These are phyloP conservation scores for Ditylenchus weischeri DNA, from an alignment of 2,888 invertebrate species.

Conservation along the genomic window DNA sequence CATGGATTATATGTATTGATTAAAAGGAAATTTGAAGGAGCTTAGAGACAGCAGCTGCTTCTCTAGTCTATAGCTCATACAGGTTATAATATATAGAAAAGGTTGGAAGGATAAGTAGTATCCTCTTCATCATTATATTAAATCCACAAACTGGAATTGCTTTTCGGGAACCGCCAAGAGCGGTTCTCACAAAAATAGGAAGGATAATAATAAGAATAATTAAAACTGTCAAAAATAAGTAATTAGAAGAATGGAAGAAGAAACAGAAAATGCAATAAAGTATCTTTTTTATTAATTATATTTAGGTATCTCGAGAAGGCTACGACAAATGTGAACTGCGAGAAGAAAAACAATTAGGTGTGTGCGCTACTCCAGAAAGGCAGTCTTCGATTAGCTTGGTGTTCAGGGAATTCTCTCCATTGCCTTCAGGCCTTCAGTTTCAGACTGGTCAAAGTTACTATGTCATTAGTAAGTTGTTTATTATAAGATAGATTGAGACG, in stretches of 20 bases:
- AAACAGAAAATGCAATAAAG: neutral
- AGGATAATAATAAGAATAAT: neutral
- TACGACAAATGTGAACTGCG: conserved; percentile 41
- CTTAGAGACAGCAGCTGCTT: too few species aligned
- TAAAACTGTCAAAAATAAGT: neutral
- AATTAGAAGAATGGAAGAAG: neutral
- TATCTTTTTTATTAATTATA: neutral
- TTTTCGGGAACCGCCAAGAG: too few species aligned
- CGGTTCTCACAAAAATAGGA: too few species aligned
- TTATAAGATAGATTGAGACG: too few species aligned
- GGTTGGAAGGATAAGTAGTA: too few species aligned
- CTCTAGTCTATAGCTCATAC: too few species aligned
- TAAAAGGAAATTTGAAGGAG: too few species aligned
- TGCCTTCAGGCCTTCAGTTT: conserved; percentile 55
- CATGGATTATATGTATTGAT: too few species aligned
- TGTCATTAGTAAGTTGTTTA: conserved; percentile 48
- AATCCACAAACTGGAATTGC: too few species aligned
- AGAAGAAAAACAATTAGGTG: conserved; percentile 35
- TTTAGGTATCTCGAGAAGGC: conserved; percentile 38
- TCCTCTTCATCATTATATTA: too few species aligned
- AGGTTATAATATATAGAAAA: too few species aligned
- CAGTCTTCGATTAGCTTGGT: conserved; percentile 52
- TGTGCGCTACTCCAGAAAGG: conserved; percentile 35
- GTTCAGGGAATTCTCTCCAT: conserved; percentile 55
- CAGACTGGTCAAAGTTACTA: conserved; percentile 53